These are phyloP conservation scores for Ptilonorhynchus violaceus DNA, from an alignment of 2,113 vertebrate genomes.

Conservation along the genomic window DNA sequence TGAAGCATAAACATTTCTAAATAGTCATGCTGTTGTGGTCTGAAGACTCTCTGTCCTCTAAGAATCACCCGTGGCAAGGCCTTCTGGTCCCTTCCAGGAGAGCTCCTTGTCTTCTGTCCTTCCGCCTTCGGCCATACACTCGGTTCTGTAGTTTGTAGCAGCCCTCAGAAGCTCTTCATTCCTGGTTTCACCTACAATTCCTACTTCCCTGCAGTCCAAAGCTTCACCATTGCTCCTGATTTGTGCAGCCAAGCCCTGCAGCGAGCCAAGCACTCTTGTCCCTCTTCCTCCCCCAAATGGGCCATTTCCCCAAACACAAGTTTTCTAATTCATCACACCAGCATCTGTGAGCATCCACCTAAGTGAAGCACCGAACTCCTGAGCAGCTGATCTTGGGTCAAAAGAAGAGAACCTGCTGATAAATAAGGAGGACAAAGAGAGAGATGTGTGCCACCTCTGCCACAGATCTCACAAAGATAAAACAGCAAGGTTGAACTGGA, in stretches of 20 bases:
- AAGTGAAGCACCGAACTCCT: not conserved
- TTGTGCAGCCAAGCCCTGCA: not conserved
- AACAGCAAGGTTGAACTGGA: not conserved
- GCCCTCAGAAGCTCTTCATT: not conserved
- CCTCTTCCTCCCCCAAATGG: not conserved
- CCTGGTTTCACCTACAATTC: not conserved
- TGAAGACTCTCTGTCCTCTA: not conserved
- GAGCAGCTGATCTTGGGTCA: not conserved
- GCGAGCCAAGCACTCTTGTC: not conserved
- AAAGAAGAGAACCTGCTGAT: not conserved
- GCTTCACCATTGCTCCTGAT: not conserved
- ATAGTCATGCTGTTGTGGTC: rapidly evolving
- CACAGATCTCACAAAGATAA: not conserved
- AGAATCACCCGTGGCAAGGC: not conserved
- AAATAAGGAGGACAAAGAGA: not conserved
- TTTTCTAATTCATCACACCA: not conserved
- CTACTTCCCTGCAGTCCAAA: not conserved
- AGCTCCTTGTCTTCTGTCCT: not conserved
- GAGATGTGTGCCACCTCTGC: not conserved
- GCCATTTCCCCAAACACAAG: not conserved
- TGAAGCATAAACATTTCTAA: not conserved
- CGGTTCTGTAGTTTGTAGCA: not conserved
- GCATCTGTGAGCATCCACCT: not conserved
- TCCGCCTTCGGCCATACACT: rapidly evolving
- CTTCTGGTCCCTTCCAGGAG: not conserved